Percentiles rank a stretch among this genome's conserved stretches.
phyloP scores from a whole-genome alignment of 1,140 invertebrate genomes.

The Pogonomyrmex californicus region DNA sequence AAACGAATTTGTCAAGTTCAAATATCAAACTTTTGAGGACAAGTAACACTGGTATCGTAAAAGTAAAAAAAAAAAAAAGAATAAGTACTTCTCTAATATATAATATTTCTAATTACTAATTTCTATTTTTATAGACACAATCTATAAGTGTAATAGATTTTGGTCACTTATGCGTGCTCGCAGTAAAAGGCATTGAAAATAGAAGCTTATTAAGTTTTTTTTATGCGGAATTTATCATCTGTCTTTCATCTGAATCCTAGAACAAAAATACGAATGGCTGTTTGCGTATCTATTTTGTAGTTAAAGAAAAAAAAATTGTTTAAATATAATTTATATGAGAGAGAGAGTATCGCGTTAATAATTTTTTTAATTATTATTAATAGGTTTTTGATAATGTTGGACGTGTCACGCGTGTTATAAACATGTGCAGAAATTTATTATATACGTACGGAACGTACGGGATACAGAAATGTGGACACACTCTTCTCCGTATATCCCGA shows the following conservation, averaged over 20 bases:
- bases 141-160: slow-evolving; percentile 33
- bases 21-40: slow-evolving; percentile 8
- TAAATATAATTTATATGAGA: not conserved
- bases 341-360: not conserved
- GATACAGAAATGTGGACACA: slow-evolving; percentile 74
- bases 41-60: slow-evolving; percentile 55
- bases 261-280: not conserved
- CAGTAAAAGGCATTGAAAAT: slow-evolving; percentile 20
- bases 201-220: not conserved
- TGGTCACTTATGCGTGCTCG: slow-evolving; percentile 17
- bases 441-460: slow-evolving; percentile 68
- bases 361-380: not conserved
- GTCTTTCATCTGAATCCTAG: not conserved
- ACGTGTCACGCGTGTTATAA: not conserved
- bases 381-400: not conserved
- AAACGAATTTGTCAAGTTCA: not conserved
- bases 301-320: not conserved
- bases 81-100: slow-evolving; percentile 44
- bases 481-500: slow-evolving; percentile 84
- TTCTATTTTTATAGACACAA: slow-evolving; percentile 44
- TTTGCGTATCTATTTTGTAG: not conserved
- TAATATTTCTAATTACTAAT: slow-evolving; percentile 49
- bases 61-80: slow-evolving; percentile 23
- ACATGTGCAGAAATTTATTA: slow-evolving; percentile 1
- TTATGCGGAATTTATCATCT: slow-evolving; percentile 3